Evolutionary conservation across 2,888 invertebrate genomes (phyloP).

Genomic region (Lypha dubia): DNA sequence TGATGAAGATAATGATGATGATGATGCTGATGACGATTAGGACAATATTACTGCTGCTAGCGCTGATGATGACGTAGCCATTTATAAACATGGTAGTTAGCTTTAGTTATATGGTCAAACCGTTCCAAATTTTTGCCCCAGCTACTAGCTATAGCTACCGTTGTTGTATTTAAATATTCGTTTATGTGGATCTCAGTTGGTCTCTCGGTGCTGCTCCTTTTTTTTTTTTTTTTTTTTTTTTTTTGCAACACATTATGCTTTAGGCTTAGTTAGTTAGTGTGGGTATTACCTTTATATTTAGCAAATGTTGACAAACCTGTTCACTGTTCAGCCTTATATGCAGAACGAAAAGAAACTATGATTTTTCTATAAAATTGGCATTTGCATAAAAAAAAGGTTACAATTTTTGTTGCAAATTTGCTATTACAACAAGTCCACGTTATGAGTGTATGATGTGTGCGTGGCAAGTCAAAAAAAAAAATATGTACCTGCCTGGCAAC

Average conservation of each 20-base stretch:
- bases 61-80: slow-evolving; percentile 62
- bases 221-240: slow-evolving; percentile 11
- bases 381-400: slow-evolving; percentile 68
- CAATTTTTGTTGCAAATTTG: slow-evolving; percentile 52
- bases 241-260: slow-evolving; percentile 56
- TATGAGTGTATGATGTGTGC: neutral
- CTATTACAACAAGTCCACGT: slow-evolving; percentile 11
- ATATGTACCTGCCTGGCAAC: neutral
- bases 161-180: slow-evolving; percentile 63
- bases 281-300: slow-evolving; percentile 59
- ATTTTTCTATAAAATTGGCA: slow-evolving; percentile 60
- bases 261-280: slow-evolving; percentile 53
- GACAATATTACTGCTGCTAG: slow-evolving; percentile 25
- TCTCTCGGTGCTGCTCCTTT: slow-evolving; percentile 13
- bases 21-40: slow-evolving; percentile 24
- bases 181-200: slow-evolving; percentile 55
- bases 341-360: slow-evolving; percentile 21
- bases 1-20: too few species aligned
- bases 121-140: slow-evolving; percentile 30
- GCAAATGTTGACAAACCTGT: slow-evolving; percentile 46
- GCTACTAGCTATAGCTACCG: slow-evolving; percentile 6
- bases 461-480: neutral
- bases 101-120: slow-evolving; percentile 52
- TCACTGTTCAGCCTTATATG: slow-evolving; percentile 6
- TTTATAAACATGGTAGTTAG: slow-evolving; percentile 67